phyloP scores from a whole-genome alignment of 2,113 vertebrate genomes.

The Beaufortia kweichowensis region DNA sequence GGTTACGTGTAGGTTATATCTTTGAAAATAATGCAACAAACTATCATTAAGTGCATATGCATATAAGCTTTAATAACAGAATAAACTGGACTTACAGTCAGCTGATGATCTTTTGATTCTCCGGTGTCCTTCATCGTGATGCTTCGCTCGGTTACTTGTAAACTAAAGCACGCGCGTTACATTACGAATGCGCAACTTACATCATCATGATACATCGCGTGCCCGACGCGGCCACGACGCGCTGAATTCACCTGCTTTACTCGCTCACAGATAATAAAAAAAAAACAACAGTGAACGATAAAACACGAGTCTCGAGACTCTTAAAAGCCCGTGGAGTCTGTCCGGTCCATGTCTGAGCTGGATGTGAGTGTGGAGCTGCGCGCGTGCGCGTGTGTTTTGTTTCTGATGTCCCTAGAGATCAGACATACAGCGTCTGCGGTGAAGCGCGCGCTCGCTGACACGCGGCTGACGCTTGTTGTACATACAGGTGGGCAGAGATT shows the following conservation, averaged over 20 bases:
- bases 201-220: slow-evolving; percentile 44
- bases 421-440: neutral
- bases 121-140: slow-evolving; percentile 73
- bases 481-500: neutral
- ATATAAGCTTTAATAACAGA: neutral
- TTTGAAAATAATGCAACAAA: too few relatives aligned
- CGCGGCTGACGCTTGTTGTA: slow-evolving; percentile 24
- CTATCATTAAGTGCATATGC: neutral
- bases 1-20: too few relatives aligned
- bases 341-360: neutral
- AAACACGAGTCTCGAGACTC: neutral
- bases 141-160: slow-evolving; percentile 1
- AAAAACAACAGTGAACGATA: neutral
- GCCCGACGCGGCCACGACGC: neutral
- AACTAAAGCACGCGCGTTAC: slow-evolving; percentile 11
- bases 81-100: slow-evolving; percentile 69
- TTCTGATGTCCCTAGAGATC: slow-evolving; percentile 71
- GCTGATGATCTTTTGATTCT: slow-evolving; percentile 79
- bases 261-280: neutral
- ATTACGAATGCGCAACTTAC: slow-evolving; percentile 49
- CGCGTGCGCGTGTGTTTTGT: slow-evolving; percentile 42
- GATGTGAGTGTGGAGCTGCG: neutral
- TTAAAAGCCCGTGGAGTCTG: neutral
- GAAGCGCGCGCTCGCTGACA: slow-evolving; percentile 41
- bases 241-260: slow-evolving; percentile 17